phyloP scores from a whole-genome alignment of 1,140 invertebrate species.

The Brachionus manjavacas region DNA sequence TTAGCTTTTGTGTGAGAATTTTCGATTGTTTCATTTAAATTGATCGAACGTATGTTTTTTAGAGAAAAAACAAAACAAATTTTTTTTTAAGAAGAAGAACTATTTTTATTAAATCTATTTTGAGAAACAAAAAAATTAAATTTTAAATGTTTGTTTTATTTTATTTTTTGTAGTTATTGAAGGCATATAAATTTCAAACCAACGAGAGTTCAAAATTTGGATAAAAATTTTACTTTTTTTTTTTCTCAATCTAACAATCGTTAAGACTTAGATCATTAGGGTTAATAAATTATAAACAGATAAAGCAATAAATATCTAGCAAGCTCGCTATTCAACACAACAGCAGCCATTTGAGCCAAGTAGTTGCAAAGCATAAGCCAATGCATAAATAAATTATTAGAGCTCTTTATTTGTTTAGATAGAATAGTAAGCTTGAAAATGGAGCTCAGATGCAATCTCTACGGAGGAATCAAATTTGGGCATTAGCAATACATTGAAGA shows the following conservation, averaged over 20 bases:
- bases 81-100: background rate
- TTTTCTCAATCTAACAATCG: background rate
- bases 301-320: slow-evolving; percentile 18
- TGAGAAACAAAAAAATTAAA: background rate
- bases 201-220: background rate
- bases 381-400: background rate
- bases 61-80: background rate
- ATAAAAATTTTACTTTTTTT: background rate
- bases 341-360: background rate
- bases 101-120: background rate
- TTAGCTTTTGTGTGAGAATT: background rate
- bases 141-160: background rate
- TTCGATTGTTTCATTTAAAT: background rate
- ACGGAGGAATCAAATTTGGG: background rate
- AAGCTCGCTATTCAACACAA: background rate
- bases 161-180: background rate
- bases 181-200: background rate
- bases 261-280: background rate
- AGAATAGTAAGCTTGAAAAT: background rate
- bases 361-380: background rate
- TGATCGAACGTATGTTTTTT: background rate
- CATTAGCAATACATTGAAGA: slow-evolving; percentile 8
- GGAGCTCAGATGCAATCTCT: background rate
- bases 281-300: slow-evolving; percentile 36
- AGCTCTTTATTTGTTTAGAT: background rate